phyloP scores from a whole-genome alignment of 2,113 vertebrate genomes.

The Narcine bancroftii region DNA sequence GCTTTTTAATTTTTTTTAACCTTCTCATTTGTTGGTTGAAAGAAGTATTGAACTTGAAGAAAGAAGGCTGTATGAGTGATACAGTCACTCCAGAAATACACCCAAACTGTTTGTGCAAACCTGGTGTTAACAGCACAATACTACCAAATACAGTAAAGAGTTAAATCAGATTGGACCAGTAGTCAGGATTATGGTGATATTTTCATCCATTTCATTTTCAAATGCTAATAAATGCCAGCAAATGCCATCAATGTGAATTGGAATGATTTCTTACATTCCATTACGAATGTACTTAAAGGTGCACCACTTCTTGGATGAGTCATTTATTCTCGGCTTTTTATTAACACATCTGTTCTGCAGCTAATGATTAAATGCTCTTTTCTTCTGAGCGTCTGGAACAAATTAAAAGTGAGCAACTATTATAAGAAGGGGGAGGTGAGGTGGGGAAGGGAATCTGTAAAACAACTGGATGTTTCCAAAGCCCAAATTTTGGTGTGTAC shows the following conservation, averaged over 20 bases:
- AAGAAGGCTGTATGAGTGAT: neutral
- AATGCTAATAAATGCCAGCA: neutral
- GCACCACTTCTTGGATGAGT: neutral
- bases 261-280: constrained; percentile 17
- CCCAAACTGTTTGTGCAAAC: too few species aligned
- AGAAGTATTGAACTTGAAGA: neutral
- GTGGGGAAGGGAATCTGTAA: neutral
- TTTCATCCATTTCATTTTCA: neutral
- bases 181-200: neutral
- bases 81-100: neutral
- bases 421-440: neutral
- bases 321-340: neutral
- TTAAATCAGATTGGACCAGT: neutral
- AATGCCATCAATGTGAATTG: neutral
- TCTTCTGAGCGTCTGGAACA: neutral
- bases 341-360: constrained; percentile 3
- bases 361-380: constrained; percentile 12
- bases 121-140: neutral
- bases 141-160: neutral
- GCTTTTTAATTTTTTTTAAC: neutral
- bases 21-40: neutral
- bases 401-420: neutral
- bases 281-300: constrained; percentile 1
- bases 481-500: too few species aligned
- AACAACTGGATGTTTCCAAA: too few species aligned